Percentiles rank a stretch among this genome's conserved stretches.
Evolutionary conservation across 2,888 invertebrate genomes (phyloP).

Genomic region (Liopterus haemorrhoidalis): DNA sequence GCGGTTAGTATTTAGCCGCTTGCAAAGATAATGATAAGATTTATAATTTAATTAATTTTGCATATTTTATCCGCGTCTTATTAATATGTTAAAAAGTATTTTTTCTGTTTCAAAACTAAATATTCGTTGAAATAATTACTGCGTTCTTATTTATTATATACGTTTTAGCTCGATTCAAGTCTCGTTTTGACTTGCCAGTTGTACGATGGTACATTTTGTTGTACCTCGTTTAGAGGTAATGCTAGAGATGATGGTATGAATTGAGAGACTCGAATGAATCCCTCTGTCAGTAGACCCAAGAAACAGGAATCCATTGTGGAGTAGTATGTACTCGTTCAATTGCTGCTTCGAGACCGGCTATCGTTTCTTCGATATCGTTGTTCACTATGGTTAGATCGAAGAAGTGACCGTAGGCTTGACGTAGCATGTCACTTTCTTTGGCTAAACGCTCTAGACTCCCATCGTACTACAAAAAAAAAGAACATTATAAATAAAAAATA

Average conservation of each 20-base stretch:
- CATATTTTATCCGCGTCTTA: too few species aligned
- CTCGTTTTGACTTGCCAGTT: too few species aligned
- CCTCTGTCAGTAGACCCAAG: conserved; percentile 90
- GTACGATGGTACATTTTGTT: too few species aligned
- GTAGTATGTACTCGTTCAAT: conserved; percentile 85
- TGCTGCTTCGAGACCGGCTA: conserved; percentile 83
- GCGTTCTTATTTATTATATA: too few species aligned
- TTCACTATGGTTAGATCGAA: conserved; percentile 98
- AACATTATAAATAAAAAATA: too few species aligned
- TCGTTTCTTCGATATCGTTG: conserved; percentile 99
- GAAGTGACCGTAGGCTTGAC: conserved; percentile 96
- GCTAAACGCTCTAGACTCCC: conserved; percentile 94
- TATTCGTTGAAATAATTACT: too few species aligned
- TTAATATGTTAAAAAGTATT: too few species aligned
- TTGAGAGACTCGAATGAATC: conserved; percentile 32
- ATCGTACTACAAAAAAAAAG: conserved; percentile 73
- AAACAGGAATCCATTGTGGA: conserved; percentile 96
- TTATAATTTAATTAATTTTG: too few species aligned
- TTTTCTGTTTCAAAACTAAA: too few species aligned
- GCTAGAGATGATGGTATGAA: conserved; percentile 24
- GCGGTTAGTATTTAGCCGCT: too few species aligned
- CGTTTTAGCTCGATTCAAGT: too few species aligned
- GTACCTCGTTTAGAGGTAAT: neutral
- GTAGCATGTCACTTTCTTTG: conserved; percentile 92
- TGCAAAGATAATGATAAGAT: too few species aligned